Evolutionary conservation across 2,113 vertebrate species (phyloP).

Genomic region (Sylvilagus bachmani): DNA sequence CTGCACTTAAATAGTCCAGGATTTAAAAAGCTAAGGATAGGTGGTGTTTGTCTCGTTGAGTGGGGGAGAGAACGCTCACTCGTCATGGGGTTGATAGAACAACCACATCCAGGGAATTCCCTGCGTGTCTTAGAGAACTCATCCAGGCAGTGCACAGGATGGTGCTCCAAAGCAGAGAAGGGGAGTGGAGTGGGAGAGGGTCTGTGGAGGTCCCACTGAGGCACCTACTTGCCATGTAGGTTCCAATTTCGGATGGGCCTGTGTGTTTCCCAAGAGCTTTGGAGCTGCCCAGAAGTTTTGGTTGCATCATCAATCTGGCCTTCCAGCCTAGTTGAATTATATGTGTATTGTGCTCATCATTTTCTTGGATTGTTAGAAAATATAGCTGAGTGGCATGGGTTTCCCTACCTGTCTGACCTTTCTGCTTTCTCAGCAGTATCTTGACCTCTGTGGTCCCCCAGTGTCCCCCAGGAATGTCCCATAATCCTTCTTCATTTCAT

Average conservation of each 20-base stretch:
- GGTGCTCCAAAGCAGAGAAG: background rate
- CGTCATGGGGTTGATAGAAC: background rate
- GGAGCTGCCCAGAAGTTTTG: background rate
- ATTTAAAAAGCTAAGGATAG: background rate
- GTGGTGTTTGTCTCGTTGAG: background rate
- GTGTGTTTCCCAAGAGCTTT: background rate
- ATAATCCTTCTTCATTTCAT: background rate
- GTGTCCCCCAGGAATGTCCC: background rate
- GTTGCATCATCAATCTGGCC: background rate
- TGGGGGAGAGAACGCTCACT: background rate
- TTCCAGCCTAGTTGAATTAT: slow-evolving; percentile 3
- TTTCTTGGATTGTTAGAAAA: slow-evolving; percentile 32
- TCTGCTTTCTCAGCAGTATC: background rate
- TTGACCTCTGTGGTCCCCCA: background rate
- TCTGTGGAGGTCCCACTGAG: background rate
- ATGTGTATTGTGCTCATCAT: background rate
- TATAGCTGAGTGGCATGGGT: background rate
- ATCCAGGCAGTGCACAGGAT: background rate
- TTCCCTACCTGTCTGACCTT: background rate
- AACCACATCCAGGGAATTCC: background rate
- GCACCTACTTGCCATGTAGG: background rate
- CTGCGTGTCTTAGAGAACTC: background rate
- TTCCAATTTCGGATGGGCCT: background rate
- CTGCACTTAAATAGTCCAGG: background rate
- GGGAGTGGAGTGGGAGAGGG: too few species aligned